These are phyloP conservation scores for Acanthiza pusilla DNA, from an alignment of 2,797 vertebrate genomes.

Conservation along the genomic window DNA sequence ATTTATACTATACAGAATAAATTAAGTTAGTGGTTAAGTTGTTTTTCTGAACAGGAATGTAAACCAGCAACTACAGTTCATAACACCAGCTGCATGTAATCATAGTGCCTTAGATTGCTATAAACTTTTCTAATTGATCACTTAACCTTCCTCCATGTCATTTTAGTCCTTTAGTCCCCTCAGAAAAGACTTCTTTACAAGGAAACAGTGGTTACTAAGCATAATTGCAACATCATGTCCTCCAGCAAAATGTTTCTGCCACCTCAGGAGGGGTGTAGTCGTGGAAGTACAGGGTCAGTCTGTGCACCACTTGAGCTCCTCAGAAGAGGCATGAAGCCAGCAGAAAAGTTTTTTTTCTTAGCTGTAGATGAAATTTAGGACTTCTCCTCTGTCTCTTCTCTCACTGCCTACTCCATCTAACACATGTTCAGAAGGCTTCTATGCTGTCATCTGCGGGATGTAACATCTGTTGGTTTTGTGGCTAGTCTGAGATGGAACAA, in stretches of 20 bases:
- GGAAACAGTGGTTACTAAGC: neutral
- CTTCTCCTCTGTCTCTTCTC: neutral
- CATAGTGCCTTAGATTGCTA: neutral
- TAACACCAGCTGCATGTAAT: neutral
- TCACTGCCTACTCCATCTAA: neutral
- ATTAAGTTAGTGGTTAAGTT: neutral
- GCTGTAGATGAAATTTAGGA: neutral
- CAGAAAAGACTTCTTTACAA: neutral
- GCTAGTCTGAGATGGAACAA: neutral
- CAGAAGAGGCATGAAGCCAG: neutral
- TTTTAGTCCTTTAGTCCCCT: neutral
- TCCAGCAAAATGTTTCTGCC: neutral
- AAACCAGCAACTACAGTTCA: neutral
- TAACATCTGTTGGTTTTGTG: neutral
- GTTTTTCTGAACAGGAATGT: neutral
- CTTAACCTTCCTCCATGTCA: neutral
- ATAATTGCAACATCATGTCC: neutral
- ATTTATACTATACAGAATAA: neutral
- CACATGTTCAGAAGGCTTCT: neutral
- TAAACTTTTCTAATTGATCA: neutral
- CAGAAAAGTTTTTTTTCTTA: neutral
- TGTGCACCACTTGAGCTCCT: neutral
- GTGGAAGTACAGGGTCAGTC: neutral
- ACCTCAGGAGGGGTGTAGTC: neutral
- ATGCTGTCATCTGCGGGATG: neutral